Conservation (phyloP, 2,113 vertebrate genomes). For the Archilochus colubris region DNA sequence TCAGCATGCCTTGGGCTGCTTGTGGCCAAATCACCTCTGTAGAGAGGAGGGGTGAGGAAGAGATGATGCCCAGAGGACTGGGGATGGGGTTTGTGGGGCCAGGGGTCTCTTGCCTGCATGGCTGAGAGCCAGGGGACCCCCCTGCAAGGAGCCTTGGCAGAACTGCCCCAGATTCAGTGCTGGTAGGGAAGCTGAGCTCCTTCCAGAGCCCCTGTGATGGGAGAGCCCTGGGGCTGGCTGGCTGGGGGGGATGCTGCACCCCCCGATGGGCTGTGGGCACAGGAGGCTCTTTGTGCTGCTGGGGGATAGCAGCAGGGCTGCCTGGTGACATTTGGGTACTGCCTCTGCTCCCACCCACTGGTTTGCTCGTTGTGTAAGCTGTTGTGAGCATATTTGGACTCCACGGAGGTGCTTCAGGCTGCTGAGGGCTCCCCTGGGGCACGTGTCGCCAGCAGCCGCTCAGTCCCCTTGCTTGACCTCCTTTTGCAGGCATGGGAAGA, state of each 20-base stretch:
- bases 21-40: rapidly evolving
- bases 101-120: background rate
- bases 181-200: background rate
- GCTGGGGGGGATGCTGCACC: background rate
- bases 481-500: background rate
- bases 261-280: rapidly evolving
- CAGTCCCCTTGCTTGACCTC: background rate
- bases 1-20: background rate
- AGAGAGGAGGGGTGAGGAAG: background rate
- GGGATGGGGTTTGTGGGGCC: background rate
- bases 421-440: background rate
- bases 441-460: background rate
- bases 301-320: background rate
- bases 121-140: rapidly evolving
- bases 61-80: background rate
- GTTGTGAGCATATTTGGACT: background rate
- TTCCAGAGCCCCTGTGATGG: background rate
- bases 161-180: background rate
- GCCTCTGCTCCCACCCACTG: background rate
- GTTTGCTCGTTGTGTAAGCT: background rate
- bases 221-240: rapidly evolving
- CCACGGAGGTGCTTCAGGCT: background rate
- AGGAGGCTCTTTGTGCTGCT: slow-evolving; percentile 18
- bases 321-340: slow-evolving; percentile 26
- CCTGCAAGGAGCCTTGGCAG: background rate